These are phyloP conservation scores for Melopsittacus undulatus DNA, from an alignment of 2,797 vertebrate species.

Conservation along the genomic window DNA sequence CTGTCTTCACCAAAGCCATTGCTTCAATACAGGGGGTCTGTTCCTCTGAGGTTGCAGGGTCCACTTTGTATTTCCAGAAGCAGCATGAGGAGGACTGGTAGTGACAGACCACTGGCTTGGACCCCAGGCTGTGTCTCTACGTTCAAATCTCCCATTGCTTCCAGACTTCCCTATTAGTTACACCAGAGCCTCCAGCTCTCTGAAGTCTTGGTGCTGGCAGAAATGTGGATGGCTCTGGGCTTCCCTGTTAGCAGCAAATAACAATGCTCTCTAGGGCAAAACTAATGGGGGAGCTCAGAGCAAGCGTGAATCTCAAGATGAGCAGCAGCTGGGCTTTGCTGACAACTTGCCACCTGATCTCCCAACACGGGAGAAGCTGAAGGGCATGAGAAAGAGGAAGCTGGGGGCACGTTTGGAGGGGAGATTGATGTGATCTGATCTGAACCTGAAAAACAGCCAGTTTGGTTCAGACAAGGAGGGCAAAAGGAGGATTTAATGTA, in stretches of 20 bases:
- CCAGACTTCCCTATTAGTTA: slow-evolving; percentile 26
- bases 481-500: not conserved
- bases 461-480: not conserved
- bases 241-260: slow-evolving; percentile 7
- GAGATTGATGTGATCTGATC: slow-evolving; percentile 42
- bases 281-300: slow-evolving; percentile 34
- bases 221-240: not conserved
- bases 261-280: not conserved
- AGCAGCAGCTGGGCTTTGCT: slow-evolving; percentile 44
- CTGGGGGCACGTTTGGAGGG: slow-evolving; percentile 26
- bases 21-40: not conserved
- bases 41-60: not conserved
- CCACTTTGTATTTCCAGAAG: not conserved
- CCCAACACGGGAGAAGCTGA: not conserved
- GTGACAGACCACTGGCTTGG: slow-evolving; percentile 64
- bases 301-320: not conserved
- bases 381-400: slow-evolving; percentile 6
- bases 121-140: slow-evolving; percentile 19
- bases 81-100: slow-evolving; percentile 25
- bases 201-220: not conserved
- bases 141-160: slow-evolving; percentile 4
- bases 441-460: slow-evolving; percentile 48
- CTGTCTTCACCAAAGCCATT: not conserved
- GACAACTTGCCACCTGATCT: slow-evolving; percentile 63
- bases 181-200: slow-evolving; percentile 1